A percentile compares a stretch with the other conserved stretches of the same genome.
These are phyloP conservation scores for Maccullochella peelii DNA, from an alignment of 2,113 vertebrate species.

Conservation along the genomic window DNA sequence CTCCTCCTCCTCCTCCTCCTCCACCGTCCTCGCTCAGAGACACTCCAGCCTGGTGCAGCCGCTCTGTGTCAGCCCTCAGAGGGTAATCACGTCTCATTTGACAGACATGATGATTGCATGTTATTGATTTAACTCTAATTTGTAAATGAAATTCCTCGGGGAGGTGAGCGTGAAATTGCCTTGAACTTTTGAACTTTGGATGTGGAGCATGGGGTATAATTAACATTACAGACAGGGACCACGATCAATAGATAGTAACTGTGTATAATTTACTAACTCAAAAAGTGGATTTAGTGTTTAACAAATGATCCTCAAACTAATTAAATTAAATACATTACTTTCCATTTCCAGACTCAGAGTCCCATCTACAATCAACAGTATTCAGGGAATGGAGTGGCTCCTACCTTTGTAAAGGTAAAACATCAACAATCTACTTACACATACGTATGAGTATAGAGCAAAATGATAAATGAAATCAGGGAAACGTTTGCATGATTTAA, in stretches of 20 bases:
- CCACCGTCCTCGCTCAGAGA: slow-evolving; percentile 69
- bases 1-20: slow-evolving; percentile 65
- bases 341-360: slow-evolving; percentile 72
- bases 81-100: slow-evolving; percentile 45
- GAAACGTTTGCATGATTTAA: neutral
- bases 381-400: slow-evolving; percentile 77
- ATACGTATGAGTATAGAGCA: too few species aligned
- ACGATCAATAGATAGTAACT: too few species aligned
- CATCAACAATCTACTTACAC: neutral
- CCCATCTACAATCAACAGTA: slow-evolving; percentile 72
- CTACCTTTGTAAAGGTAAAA: slow-evolving; percentile 83
- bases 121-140: neutral
- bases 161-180: neutral
- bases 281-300: neutral
- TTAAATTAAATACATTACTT: neutral
- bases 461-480: neutral
- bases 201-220: too few species aligned
- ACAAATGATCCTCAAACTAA: neutral
- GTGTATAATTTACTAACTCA: neutral
- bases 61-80: slow-evolving; percentile 74
- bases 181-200: too few species aligned
- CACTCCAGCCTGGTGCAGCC: slow-evolving; percentile 82
- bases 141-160: neutral
- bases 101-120: neutral
- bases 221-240: too few species aligned